These are phyloP conservation scores for Cephalopterus ornatus DNA, from an alignment of 2,113 vertebrate species.

Conservation along the genomic window DNA sequence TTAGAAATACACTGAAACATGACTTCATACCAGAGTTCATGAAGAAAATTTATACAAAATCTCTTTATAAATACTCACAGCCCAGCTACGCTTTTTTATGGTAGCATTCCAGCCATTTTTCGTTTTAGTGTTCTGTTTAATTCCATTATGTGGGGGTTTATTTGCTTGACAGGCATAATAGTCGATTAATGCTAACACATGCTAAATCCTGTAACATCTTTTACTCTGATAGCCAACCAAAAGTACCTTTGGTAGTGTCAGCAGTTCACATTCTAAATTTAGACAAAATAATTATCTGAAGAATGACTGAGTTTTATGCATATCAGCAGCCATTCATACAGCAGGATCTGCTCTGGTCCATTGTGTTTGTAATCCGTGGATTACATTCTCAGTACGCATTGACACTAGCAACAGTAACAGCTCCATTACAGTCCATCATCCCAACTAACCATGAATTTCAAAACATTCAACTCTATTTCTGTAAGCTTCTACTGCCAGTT, in stretches of 20 bases:
- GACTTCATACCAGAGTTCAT: not conserved
- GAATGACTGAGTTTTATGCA: slow-evolving; percentile 21
- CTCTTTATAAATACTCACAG: not conserved
- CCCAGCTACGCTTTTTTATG: not conserved
- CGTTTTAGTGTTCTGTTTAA: not conserved
- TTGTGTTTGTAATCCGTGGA: slow-evolving; percentile 47
- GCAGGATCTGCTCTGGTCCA: not conserved
- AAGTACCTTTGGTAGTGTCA: slow-evolving; percentile 10
- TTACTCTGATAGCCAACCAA: not conserved
- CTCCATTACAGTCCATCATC: not conserved
- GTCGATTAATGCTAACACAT: slow-evolving; percentile 27
- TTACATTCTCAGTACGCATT: not conserved
- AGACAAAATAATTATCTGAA: slow-evolving; percentile 47
- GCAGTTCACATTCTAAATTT: slow-evolving; percentile 4
- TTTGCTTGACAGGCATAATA: slow-evolving; percentile 12
- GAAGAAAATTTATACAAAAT: not conserved
- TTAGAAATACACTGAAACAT: not conserved
- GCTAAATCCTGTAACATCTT: not conserved
- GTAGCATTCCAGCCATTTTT: not conserved
- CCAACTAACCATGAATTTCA: not conserved
- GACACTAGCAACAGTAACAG: not conserved
- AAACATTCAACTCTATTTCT: not conserved
- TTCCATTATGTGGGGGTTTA: not conserved
- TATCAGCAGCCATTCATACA: slow-evolving; percentile 5
- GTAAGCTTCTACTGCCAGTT: not conserved